These are phyloP conservation scores for Semicossyphus pulcher DNA, from an alignment of 2,113 vertebrate genomes.

Conservation along the genomic window DNA sequence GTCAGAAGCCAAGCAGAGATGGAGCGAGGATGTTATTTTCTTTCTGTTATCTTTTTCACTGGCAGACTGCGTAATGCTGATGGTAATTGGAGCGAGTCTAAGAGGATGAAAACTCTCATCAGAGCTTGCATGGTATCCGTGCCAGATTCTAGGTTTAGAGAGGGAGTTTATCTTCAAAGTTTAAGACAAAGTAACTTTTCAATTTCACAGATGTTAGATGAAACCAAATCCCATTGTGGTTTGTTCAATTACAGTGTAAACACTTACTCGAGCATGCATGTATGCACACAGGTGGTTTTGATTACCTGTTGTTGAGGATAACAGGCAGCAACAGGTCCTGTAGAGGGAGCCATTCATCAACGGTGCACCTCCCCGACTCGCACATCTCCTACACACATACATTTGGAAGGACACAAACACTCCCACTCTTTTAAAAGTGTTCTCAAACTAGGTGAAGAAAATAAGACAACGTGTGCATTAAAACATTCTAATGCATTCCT, in stretches of 20 bases:
- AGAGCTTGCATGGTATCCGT: conserved; percentile 40
- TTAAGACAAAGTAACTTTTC: conserved; percentile 64
- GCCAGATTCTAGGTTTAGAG: conserved; percentile 68
- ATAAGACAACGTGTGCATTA: background rate
- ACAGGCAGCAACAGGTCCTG: conserved; percentile 87
- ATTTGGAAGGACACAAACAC: background rate
- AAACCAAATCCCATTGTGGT: conserved; percentile 23
- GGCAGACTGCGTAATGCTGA: conserved; percentile 66
- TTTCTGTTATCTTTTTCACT: conserved; percentile 64
- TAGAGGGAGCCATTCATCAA: conserved; percentile 72
- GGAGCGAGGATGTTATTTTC: conserved; percentile 56
- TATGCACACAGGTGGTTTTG: conserved; percentile 14
- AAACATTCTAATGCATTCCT: conserved; percentile 4
- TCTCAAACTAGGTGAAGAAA: background rate
- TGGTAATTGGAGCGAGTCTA: conserved; percentile 73
- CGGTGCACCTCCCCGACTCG: conserved; percentile 73
- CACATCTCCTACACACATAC: conserved; percentile 85
- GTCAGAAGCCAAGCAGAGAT: conserved; percentile 54
- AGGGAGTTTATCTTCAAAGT: conserved; percentile 63
- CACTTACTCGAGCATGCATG: background rate
- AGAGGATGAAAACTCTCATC: conserved; percentile 71
- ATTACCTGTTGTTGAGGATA: conserved; percentile 85
- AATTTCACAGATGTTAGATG: conserved; percentile 61
- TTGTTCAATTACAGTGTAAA: conserved; percentile 7
- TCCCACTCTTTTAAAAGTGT: background rate